phyloP scores from a whole-genome alignment of 2,888 invertebrate species.

The Catocala nupta region DNA sequence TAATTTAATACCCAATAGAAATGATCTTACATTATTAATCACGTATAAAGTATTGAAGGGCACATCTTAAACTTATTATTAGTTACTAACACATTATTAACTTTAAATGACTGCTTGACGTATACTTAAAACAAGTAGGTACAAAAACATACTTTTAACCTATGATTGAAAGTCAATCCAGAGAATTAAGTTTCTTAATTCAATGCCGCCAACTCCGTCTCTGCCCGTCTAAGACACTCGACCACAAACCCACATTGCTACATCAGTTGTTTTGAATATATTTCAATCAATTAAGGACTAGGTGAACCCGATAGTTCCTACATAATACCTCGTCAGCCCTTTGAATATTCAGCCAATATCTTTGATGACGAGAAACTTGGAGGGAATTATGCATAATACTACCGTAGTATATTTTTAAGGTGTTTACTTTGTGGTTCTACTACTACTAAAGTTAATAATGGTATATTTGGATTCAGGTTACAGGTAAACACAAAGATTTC shows the following conservation, averaged over 20 bases:
- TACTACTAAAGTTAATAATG: no score
- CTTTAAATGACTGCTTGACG: no score
- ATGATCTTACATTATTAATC: no score
- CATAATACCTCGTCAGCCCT: slow-evolving; percentile 72
- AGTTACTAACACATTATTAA: no score
- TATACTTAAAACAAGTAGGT: no score
- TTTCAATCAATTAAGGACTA: slow-evolving; percentile 81
- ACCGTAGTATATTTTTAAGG: neutral
- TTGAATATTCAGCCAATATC: slow-evolving; percentile 80
- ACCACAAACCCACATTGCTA: slow-evolving; percentile 57
- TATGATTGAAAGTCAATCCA: no score
- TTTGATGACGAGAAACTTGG: slow-evolving; percentile 64
- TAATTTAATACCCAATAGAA: no score
- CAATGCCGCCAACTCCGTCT: slow-evolving; percentile 38
- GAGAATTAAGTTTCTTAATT: slow-evolving; percentile 6
- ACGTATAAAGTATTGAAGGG: no score
- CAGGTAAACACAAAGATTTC: no score
- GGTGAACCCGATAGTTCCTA: slow-evolving; percentile 68
- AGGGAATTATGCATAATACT: slow-evolving; percentile 33
- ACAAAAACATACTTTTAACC: no score
- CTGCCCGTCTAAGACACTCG: slow-evolving; percentile 57
- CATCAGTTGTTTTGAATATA: slow-evolving; percentile 77
- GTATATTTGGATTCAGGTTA: no score
- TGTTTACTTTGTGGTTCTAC: neutral
- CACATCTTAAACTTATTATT: no score